Conservation (phyloP, 2,113 vertebrate genomes). For the Thalassoma bifasciatum region DNA sequence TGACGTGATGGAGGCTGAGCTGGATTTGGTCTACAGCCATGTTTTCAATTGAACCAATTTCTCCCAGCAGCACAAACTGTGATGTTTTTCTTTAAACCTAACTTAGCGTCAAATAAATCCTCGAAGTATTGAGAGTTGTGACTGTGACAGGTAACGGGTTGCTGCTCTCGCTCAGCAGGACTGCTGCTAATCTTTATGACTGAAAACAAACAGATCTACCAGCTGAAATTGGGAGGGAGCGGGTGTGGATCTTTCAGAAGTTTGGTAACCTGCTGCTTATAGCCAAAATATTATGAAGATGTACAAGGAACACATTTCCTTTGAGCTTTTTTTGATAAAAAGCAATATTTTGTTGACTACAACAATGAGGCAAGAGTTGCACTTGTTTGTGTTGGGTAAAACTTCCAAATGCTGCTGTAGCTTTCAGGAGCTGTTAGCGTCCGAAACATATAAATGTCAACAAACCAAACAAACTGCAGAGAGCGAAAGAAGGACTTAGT, state of each 20-base stretch:
- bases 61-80: background rate
- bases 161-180: background rate
- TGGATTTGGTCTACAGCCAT: conserved; percentile 24
- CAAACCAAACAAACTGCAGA: conserved; percentile 90
- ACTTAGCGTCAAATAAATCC: too few species aligned
- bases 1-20: conserved; percentile 83
- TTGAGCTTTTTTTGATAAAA: conserved; percentile 85
- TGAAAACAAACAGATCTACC: conserved; percentile 19
- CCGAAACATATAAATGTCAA: conserved; percentile 89
- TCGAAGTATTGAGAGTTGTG: background rate
- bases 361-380: conserved; percentile 85
- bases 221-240: conserved; percentile 81
- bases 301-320: conserved; percentile 73
- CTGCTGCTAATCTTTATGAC: conserved; percentile 13
- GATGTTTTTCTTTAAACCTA: background rate
- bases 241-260: conserved; percentile 80
- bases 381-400: conserved; percentile 89
- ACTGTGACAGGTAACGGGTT: background rate
- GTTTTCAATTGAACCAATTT: background rate
- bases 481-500: conserved; percentile 83
- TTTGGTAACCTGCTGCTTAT: conserved; percentile 78
- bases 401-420: conserved; percentile 91
- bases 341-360: conserved; percentile 88
- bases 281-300: conserved; percentile 83
- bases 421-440: conserved; percentile 86